phyloP scores from a whole-genome alignment of 2,797 vertebrate genomes.

The Aythya fuligula region DNA sequence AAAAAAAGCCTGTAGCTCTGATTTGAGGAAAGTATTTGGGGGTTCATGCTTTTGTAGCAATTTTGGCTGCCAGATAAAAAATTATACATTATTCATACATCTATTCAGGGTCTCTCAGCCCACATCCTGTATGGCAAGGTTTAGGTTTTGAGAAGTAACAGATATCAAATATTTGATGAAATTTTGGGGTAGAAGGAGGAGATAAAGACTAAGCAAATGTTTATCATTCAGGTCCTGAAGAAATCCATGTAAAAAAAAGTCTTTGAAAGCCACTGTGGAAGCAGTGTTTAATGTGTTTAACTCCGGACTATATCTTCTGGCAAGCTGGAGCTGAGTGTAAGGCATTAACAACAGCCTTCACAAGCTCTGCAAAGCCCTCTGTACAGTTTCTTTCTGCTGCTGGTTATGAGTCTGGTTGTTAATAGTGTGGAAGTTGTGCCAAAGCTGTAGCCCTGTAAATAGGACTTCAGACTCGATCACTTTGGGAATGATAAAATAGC shows the following conservation, averaged over 20 bases:
- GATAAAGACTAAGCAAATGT: neutral
- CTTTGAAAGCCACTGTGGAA: neutral
- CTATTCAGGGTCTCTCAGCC: neutral
- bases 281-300: neutral
- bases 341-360: slow-evolving; percentile 21
- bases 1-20: neutral
- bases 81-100: neutral
- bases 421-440: neutral
- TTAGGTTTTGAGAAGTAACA: neutral
- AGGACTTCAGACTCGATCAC: neutral
- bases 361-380: neutral
- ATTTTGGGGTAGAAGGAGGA: neutral
- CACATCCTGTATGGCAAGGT: neutral
- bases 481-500: slow-evolving; percentile 1
- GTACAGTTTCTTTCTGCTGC: neutral
- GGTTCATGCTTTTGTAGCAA: neutral
- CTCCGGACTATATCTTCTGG: neutral
- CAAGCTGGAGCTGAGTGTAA: neutral
- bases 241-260: neutral
- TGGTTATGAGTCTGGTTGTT: neutral
- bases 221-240: neutral
- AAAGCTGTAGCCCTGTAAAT: neutral
- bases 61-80: neutral
- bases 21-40: neutral
- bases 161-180: neutral